Base-by-base conservation (phyloP, 1,140 invertebrate genomes). In the Ostrea denselamellosa region DNA sequence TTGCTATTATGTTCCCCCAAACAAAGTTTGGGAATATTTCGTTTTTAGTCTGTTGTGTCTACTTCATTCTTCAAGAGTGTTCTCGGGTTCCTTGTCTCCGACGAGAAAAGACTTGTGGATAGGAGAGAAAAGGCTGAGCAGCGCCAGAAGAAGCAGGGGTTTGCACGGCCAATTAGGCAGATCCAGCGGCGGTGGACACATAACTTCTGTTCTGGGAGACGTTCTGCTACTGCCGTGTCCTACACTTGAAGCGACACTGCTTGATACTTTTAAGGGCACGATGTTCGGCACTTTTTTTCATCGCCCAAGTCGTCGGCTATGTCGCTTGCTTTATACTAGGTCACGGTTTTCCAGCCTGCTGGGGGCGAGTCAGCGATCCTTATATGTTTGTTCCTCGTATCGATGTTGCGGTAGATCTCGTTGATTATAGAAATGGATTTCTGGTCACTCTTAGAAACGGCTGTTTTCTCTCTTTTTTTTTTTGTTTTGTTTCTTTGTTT, bases 331-430 rank as follows among this genome's bases (percentile, higher is more conserved):
- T 88, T 62, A n/a, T 88, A 88, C 22, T 85, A 51, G 8, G 10
- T 28, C 19, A 85, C 83, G 5, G 83, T 88, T 25, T 71, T 65
- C 87, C 87, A 85, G 25, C 87, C 83, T 17, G 62, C 87, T 44
- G 87, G 83, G 17, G 83, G 77, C 14, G 28, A 65, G 62, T 88
- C 87, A 0, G 87, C 87, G 7, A 88, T 77, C 28, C 87, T 34
- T 19, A 88, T 88, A 14, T 82, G 87, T 28, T 88, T 88, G 17
- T 88, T 88, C 9, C 87, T 25, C 12, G 34, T 25, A 28, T 81
- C 25, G 14, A 81, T 81, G 22, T 81, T 14, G 5, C 8, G 22
- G 14, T 22, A 14, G 14, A 81, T 25, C n/a, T 81, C 71, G 34
- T 14, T 28, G 34, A 81, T 81, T 25, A 81, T 22, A 19, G 25